Evolutionary conservation across 2,113 vertebrate genomes (phyloP).

Genomic region (Daubentonia madagascariensis): DNA sequence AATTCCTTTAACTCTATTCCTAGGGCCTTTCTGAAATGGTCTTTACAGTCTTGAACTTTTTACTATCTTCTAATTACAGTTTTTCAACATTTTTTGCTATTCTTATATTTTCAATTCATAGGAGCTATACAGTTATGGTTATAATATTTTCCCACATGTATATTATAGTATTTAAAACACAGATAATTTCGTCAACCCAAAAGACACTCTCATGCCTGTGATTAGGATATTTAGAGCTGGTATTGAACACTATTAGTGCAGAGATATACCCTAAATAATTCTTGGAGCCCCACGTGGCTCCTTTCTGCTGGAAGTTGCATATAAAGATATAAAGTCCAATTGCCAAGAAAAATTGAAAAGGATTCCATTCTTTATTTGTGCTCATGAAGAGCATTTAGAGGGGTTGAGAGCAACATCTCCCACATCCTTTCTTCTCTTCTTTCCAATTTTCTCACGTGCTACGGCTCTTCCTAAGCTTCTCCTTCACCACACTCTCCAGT

Average conservation of each 20-base stretch:
- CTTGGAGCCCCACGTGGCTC: background rate
- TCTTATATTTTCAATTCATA: background rate
- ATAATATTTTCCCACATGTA: background rate
- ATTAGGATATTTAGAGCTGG: background rate
- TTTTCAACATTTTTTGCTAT: background rate
- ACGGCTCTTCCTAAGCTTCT: background rate
- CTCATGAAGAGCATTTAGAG: background rate
- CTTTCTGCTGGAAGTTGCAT: background rate
- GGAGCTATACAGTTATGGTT: background rate
- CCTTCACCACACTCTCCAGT: background rate
- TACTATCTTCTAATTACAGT: background rate
- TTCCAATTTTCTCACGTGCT: background rate
- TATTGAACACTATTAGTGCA: background rate
- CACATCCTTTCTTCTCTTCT: background rate
- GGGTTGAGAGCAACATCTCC: background rate
- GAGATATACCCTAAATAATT: background rate
- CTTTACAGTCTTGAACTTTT: background rate
- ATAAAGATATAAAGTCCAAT: background rate
- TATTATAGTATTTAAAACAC: background rate
- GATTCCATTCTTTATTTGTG: background rate
- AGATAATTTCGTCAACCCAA: background rate
- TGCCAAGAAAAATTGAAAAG: background rate
- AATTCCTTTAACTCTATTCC: background rate
- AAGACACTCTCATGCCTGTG: background rate
- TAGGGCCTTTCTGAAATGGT: background rate